phyloP scores from a whole-genome alignment of 2,797 vertebrate species.

The Carduelis carduelis region DNA sequence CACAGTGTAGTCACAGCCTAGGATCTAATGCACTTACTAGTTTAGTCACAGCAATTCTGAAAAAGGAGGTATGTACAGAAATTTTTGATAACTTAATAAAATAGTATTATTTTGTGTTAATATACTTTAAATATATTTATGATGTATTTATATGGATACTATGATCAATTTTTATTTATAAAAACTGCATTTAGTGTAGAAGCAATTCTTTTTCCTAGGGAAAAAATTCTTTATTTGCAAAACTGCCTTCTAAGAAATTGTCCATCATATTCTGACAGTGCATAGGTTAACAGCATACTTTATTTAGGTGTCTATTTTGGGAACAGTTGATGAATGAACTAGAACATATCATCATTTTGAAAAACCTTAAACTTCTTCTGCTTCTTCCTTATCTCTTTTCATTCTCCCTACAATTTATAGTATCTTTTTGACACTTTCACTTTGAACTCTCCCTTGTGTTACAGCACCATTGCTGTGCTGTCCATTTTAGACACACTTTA shows the following conservation, averaged over 20 bases:
- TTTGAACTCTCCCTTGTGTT: not conserved
- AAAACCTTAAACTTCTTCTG: not conserved
- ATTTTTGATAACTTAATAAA: not conserved
- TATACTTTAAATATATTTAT: not conserved
- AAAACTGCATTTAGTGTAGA: not conserved
- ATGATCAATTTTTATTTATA: not conserved
- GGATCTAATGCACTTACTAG: not conserved
- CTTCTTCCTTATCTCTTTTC: not conserved
- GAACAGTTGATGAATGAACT: not conserved
- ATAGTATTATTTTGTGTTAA: not conserved
- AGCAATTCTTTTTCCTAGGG: fast-evolving
- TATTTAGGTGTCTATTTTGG: not conserved
- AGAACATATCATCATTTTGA: not conserved
- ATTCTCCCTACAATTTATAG: not conserved
- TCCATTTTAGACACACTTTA: not conserved
- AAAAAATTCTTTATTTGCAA: not conserved
- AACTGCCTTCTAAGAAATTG: not conserved
- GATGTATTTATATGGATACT: not conserved
- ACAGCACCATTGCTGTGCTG: not conserved
- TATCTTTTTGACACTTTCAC: not conserved
- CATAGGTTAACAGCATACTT: fast-evolving
- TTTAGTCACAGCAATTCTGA: not conserved
- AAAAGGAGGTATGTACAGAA: not conserved
- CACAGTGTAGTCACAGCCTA: not conserved
- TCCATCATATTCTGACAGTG: not conserved